A percentile compares a stretch with the other conserved stretches of the same genome.
Evolutionary conservation across 2,797 vertebrate genomes (phyloP).

Genomic region (Cichlasoma orientale): DNA sequence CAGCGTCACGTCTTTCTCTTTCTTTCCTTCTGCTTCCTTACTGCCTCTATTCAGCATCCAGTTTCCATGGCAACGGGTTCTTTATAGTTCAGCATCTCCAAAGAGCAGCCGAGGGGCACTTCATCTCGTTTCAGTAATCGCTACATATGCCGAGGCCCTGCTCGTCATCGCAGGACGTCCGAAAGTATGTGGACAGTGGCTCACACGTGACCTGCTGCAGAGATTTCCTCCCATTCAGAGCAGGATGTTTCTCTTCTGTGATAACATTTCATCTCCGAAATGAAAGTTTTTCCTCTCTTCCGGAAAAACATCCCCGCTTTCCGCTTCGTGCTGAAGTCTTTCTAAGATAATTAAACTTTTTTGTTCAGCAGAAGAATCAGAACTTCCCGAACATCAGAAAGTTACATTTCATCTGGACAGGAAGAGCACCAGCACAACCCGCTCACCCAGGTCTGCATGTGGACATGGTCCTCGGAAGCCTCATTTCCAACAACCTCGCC

Average conservation of each 20-base stretch:
- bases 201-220: neutral
- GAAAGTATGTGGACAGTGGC: neutral
- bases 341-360: neutral
- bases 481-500: too few species aligned
- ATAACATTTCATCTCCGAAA: neutral
- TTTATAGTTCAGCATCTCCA: slow-evolving; percentile 33
- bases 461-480: neutral
- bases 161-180: too few species aligned
- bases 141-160: neutral
- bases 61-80: slow-evolving; percentile 77
- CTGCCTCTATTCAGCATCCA: slow-evolving; percentile 60
- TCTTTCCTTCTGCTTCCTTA: slow-evolving; percentile 39
- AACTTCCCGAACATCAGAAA: neutral
- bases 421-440: too few species aligned
- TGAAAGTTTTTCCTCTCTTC: neutral
- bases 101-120: neutral
- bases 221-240: neutral
- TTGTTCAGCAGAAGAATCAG: neutral
- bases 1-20: neutral
- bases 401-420: neutral
- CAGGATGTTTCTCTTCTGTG: neutral
- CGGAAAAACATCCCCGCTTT: too few species aligned
- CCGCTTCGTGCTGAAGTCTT: too few species aligned
- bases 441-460: neutral
- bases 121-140: neutral